Conservation (phyloP, 2,797 vertebrate genomes). For the Pseudocheirus occidentalis region DNA sequence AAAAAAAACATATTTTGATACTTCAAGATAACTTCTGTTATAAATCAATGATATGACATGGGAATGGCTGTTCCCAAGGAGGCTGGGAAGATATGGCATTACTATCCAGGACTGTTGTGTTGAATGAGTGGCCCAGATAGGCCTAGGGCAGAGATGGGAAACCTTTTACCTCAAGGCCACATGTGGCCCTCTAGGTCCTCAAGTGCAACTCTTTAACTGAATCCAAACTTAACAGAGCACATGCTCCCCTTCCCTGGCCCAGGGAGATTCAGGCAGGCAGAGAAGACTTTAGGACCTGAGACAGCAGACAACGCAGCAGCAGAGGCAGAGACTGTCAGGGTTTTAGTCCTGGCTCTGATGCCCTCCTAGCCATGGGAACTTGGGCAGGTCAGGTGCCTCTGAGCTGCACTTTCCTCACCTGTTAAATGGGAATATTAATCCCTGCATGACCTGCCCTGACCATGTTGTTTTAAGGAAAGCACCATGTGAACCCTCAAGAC, state of each 20-base stretch:
- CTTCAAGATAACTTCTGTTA: neutral
- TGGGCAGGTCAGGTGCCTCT: neutral
- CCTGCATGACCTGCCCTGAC: neutral
- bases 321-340: neutral
- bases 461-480: neutral
- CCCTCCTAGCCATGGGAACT: neutral
- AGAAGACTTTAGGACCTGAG: neutral
- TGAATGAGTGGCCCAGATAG: neutral
- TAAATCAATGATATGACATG: neutral
- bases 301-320: rapidly evolving
- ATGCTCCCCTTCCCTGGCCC: too few relatives aligned
- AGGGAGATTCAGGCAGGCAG: neutral
- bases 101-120: neutral
- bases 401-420: neutral
- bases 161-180: too few relatives aligned
- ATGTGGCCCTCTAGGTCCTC: too few relatives aligned
- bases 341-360: neutral
- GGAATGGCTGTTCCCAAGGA: neutral
- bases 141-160: neutral
- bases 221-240: too few relatives aligned
- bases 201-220: too few relatives aligned
- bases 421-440: neutral
- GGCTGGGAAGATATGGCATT: neutral
- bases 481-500: neutral
- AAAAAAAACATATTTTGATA: neutral